A percentile compares a stretch with the other conserved stretches of the same genome.
These are phyloP conservation scores for Orchesella flavescens DNA, from an alignment of 2,888 invertebrate species.

Conservation along the genomic window DNA sequence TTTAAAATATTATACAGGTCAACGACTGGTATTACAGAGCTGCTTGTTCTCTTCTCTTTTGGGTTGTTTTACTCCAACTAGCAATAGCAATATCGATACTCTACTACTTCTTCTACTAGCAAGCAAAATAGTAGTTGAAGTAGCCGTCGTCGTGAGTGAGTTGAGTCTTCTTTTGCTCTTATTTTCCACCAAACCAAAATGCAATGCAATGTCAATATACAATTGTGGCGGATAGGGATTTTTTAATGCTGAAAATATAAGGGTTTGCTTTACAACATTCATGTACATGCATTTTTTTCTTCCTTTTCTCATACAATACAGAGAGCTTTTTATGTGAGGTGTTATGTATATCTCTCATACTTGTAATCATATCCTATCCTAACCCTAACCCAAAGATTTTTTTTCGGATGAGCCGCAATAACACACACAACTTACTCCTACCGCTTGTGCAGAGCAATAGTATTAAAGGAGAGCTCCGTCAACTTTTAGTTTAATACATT, in stretches of 20 bases:
- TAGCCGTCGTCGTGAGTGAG: slow-evolving; percentile 23
- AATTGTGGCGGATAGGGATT: slow-evolving; percentile 36
- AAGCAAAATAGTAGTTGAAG: slow-evolving; percentile 22
- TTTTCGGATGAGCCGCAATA: slow-evolving; percentile 2
- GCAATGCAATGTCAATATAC: slow-evolving; percentile 42
- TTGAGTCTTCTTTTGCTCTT: slow-evolving; percentile 32
- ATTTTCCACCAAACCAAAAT: neutral
- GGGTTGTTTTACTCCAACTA: slow-evolving; percentile 43
- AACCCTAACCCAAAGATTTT: neutral
- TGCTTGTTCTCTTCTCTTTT: slow-evolving; percentile 21
- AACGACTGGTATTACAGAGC: slow-evolving; percentile 45
- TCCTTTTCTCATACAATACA: neutral
- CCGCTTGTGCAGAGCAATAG: too few species aligned
- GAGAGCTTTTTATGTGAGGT: neutral
- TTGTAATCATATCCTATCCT: neutral
- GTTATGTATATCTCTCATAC: neutral
- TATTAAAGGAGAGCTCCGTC: too few species aligned
- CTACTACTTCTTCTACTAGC: slow-evolving; percentile 8
- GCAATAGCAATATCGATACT: slow-evolving; percentile 34
- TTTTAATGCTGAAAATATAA: slow-evolving; percentile 21
- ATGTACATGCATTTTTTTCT: neutral
- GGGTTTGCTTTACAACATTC: neutral
- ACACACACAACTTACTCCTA: too few species aligned
- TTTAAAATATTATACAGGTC: slow-evolving; percentile 40
- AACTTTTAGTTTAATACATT: too few species aligned